Base-by-base conservation (phyloP, 2,888 invertebrate genomes). In the Mayetiola destructor region DNA sequence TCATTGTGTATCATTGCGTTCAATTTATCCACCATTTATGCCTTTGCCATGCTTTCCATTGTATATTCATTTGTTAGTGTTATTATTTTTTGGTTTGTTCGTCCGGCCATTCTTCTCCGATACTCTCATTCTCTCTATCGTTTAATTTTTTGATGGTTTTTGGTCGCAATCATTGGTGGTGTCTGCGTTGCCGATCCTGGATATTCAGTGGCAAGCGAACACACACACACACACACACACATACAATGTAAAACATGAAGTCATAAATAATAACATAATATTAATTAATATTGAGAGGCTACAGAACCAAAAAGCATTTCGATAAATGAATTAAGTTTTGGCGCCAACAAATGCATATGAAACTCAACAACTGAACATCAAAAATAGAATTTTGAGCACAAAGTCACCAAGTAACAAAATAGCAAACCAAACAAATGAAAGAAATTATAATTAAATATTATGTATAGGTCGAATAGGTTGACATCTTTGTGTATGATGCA, bases 231-330 rank as follows among this genome's bases (percentile, higher is more conserved):
- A 32, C 32, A 32, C 32, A 10, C n/a, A 32, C 32, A 32, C 32
- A 32, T n/a, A 32, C 6, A 48, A 48, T 16, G 27, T 16, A 48
- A 48, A 48, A 27, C 12, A 48, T 27, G 27, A 27, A 48, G 48
- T 27, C 48, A 48, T 48, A 48, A 48, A 48, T 48, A 48, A 48
- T 48, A 27, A 48, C 27, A 48, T 48, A 48, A 48, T 48, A 48
- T 48, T 48, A 48, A 48, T 48, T 48, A 48, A 48, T 48, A 48
- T 48, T 40, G 23, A 18, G 10, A 27, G 27, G 27, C 27, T n/a
- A 16, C 21, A n/a, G n/a, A n/a, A n/a, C n/a, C n/a, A 48, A 48
- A 48, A 48, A 48, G 48, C 48, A 48, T 48, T 48, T 14, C 23
- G 23, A 27, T 27, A 48, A 48, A 48, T 48, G 48, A 16, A 48